Evolutionary conservation across 2,113 vertebrate species (phyloP).

Genomic region (Orientallactaga bullata): DNA sequence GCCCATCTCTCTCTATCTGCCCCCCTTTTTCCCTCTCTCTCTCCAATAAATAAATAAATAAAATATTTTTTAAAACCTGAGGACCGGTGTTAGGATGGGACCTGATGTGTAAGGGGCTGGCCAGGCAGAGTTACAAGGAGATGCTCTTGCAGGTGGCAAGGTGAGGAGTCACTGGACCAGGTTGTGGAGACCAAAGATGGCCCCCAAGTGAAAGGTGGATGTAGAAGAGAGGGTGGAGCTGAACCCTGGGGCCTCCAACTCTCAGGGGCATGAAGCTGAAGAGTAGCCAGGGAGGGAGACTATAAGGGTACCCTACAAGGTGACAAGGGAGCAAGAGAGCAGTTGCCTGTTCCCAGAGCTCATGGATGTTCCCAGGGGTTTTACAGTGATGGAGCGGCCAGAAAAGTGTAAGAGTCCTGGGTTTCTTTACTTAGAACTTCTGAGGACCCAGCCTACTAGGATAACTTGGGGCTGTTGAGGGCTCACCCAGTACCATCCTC

Average conservation of each 20-base stretch:
- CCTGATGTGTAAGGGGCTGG: neutral
- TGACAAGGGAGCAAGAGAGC: neutral
- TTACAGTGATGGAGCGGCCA: neutral
- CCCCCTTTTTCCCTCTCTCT: no score
- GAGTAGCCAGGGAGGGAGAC: neutral
- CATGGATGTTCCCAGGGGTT: neutral
- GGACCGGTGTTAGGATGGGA: fast-evolving
- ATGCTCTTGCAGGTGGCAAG: neutral
- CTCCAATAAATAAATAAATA: no score
- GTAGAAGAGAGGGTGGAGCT: neutral
- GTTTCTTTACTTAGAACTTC: neutral
- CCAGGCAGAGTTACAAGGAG: neutral
- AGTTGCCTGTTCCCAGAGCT: no score
- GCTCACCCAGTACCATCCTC: neutral
- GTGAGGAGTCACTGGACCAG: neutral
- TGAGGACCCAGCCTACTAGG: neutral
- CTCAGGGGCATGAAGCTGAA: neutral
- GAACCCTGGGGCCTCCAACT: neutral
- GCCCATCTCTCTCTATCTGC: no score
- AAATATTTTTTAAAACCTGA: neutral
- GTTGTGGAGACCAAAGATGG: neutral
- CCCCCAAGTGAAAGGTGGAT: neutral
- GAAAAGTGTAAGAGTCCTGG: neutral
- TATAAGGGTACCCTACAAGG: neutral
- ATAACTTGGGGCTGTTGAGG: neutral